Evolutionary conservation across 2,888 invertebrate species (phyloP), one percentile per base, ranked within the genome.

Genomic region (Drosophila formosana): DNA sequence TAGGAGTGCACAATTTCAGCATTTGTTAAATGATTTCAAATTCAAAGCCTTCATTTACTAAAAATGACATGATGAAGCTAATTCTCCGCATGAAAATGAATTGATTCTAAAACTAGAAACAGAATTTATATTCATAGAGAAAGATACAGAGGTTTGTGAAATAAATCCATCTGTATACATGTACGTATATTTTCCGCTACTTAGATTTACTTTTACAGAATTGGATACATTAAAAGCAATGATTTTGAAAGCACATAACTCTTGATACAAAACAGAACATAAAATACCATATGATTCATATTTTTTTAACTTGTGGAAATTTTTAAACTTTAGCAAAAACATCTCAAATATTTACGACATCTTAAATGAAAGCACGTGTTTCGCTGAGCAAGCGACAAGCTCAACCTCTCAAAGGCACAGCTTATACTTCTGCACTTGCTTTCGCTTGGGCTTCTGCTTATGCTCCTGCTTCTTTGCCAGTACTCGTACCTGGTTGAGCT

Each of bases 341-440:
- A 52, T 53, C 46, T 26, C 46, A 49, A 64, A 47, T 71, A 75
- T 84, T 87, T 84, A 85, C 70, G 82, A 65, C 68, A 75, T 80
- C 78, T 84, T 74, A 87, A 87, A 84, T 80, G 70, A 76, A 78
- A 65, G 76, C 76, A 80, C 80, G 80, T 81, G 78, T 80, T 78
- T 72, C 52, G 39, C 64, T 62, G 57, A 49, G 45, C 62, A 65
- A 71, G 64, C 66, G 65, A 58, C 52, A 72, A 58, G 57, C 61
- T 18, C 25, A 47, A 47, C 57, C 34, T 30, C 34, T 56, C 57
- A 50, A 62, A 43, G 18, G 34, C 30, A 23, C 47, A 43, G 53
- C 55, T 47, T 34, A 34, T 45, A 39, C 66, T 61, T 32, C 64
- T 57, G 45, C 56, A 57, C 47, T 65, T 65, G 65, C 50, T 50